A percentile compares a stretch with the other conserved stretches of the same genome.
Evolutionary conservation across 1,140 invertebrate genomes (phyloP).

Genomic region (Anoplolepis gracilipes): DNA sequence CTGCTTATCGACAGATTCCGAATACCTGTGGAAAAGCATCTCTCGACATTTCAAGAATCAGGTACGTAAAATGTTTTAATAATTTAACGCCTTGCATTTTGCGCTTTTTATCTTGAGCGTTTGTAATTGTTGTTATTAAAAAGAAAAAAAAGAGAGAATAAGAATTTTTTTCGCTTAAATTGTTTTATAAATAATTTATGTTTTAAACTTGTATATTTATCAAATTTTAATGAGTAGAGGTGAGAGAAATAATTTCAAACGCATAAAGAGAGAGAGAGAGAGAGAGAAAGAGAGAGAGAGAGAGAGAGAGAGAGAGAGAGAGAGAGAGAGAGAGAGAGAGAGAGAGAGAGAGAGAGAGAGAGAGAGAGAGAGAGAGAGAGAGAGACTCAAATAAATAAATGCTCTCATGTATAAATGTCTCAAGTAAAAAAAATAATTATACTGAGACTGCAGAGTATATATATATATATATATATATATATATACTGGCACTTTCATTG

Average conservation of each 20-base stretch:
- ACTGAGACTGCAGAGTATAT: not conserved
- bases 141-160: not conserved
- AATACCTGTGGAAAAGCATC: conserved; percentile 61
- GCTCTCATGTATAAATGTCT: no score
- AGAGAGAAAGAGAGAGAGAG: no score
- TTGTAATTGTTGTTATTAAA: not conserved
- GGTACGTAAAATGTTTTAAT: conserved; percentile 56
- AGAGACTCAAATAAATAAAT: not conserved
- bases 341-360: no score
- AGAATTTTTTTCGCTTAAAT: not conserved
- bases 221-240: not conserved
- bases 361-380: no score
- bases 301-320: no score
- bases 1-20: conserved; percentile 71
- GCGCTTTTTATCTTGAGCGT: not conserved
- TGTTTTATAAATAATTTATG: not conserved
- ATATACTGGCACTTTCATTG: not conserved
- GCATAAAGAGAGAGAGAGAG: no score
- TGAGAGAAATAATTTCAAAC: not conserved
- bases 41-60: conserved; percentile 53
- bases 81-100: conserved; percentile 49
- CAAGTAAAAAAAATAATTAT: not conserved
- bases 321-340: no score
- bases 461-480: no score
- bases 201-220: not conserved